Evolutionary conservation across 2,888 invertebrate species (phyloP).

Genomic region (Drosophila borealis): DNA sequence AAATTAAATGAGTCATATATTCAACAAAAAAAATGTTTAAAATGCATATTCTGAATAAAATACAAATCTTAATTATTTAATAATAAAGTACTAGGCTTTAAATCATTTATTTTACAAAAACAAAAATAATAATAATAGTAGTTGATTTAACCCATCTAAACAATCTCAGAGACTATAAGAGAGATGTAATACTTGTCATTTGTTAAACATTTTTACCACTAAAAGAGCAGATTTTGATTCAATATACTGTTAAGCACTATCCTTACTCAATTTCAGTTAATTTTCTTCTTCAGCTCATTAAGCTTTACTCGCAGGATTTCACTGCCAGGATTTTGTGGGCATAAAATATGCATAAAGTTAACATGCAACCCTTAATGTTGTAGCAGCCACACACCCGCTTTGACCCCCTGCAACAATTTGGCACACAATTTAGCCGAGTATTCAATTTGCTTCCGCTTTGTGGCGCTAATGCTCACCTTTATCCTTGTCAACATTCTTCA

Average conservation of each 20-base stretch:
- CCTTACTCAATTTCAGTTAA: constrained; percentile 6
- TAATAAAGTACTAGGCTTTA: too few species aligned
- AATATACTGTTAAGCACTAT: not conserved
- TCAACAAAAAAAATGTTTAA: too few species aligned
- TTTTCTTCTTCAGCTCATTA: constrained; percentile 4
- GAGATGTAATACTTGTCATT: too few species aligned
- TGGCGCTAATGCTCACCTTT: constrained; percentile 1
- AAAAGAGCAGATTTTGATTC: too few species aligned
- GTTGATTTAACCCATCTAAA: too few species aligned
- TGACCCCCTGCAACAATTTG: constrained; percentile 42
- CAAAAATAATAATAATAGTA: too few species aligned
- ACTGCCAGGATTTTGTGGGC: constrained; percentile 12
- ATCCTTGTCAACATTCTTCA: not conserved
- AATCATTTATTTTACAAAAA: too few species aligned
- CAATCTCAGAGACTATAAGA: too few species aligned
- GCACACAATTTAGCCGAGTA: constrained; percentile 53
- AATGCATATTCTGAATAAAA: too few species aligned
- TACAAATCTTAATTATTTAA: too few species aligned
- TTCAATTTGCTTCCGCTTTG: constrained; percentile 42
- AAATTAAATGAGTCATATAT: too few species aligned
- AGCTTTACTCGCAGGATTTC: not conserved
- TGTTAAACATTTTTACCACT: too few species aligned
- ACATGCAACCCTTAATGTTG: constrained; percentile 6
- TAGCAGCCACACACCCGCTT: not conserved
- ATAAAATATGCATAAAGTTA: constrained; percentile 45